Percentiles rank a stretch among this genome's conserved stretches.
Conservation (phyloP, 2,888 invertebrate genomes). For the Suillia variegata region DNA sequence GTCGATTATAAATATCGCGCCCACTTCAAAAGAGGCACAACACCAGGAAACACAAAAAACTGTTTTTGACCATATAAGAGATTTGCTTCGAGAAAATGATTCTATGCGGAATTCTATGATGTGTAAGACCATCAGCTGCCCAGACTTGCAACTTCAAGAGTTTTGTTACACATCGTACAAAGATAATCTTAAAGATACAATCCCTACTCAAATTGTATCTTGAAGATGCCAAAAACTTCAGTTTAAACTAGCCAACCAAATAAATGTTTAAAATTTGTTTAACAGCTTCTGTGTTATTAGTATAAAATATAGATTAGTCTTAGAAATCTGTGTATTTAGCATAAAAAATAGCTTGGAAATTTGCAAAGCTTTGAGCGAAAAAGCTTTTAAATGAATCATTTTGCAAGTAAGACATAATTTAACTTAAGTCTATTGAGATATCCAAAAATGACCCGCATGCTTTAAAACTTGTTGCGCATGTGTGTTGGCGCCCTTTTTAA, state of each 20-base stretch:
- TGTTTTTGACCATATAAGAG: too few relatives aligned
- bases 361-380: conserved; percentile 10
- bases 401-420: too few relatives aligned
- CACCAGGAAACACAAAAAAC: too few relatives aligned
- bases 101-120: too few relatives aligned
- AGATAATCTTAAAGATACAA: conserved; percentile 41
- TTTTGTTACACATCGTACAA: conserved; percentile 37
- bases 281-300: neutral
- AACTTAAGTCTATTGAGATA: too few relatives aligned
- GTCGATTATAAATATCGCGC: too few relatives aligned
- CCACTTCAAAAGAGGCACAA: too few relatives aligned
- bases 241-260: neutral
- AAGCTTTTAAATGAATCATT: conserved; percentile 6
- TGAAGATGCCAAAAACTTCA: conserved; percentile 31
- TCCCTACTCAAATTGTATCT: conserved; percentile 43
- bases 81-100: too few relatives aligned
- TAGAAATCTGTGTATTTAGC: conserved; percentile 2
- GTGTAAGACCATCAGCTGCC: conserved; percentile 61
- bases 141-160: conserved; percentile 60
- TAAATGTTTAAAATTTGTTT: too few relatives aligned
- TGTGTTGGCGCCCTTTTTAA: conserved; percentile 4
- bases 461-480: conserved; percentile 30
- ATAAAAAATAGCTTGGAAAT: conserved; percentile 9
- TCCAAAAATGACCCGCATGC: too few relatives aligned
- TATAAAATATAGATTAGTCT: too few relatives aligned